Evolutionary conservation across 1,140 invertebrate species (phyloP), one percentile per base, ranked within the genome.

Genomic region (Acyrthosiphon pisum): DNA sequence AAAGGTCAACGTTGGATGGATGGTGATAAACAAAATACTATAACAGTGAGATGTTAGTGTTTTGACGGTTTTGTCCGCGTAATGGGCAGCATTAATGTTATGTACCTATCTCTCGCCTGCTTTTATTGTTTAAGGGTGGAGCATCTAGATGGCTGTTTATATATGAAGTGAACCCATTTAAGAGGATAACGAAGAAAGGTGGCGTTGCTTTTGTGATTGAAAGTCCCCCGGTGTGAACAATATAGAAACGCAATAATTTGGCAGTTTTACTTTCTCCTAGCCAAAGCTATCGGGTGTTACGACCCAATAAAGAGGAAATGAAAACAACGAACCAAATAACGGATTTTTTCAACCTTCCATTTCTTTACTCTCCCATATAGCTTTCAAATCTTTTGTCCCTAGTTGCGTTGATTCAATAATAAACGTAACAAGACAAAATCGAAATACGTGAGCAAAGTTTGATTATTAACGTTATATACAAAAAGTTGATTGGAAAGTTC

Each of bases 231-330:
- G 91, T 76, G 76, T 35, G 90, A 91, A 91, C 90, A 91, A 76
- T 91, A 91, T 76, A 76, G 44, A 81, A 92, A 92, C 46, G 76
- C 76, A 83, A 92, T 92, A 92, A 92, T 92, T 92, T 84, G 68
- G 76, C n/a, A 92, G 76, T 92, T 92, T 92, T 92, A 81, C 76
- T 81, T 37, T 81, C 41, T 22, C 37, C 56, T 44, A 41, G 7
- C 41, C 90, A 46, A 90, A 91, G 37, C 37, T 91, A 90, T 46
- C 53, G 60, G 91, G n/a, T 83, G 68, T 92, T 92, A 92, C 91
- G 91, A 83, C 91, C 68, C 91, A 92, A 92, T 92, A 92, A 92
- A 92, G 91, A 92, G 46, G 46, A 92, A 92, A 92, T 84, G 91
- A 92, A 92, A 92, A 92, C 91, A 92, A 92, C 76, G 91, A 83